A percentile compares a stretch with the other conserved stretches of the same genome.
Conservation (phyloP, 2,888 invertebrate genomes). For the Eubasilissa splendida region DNA sequence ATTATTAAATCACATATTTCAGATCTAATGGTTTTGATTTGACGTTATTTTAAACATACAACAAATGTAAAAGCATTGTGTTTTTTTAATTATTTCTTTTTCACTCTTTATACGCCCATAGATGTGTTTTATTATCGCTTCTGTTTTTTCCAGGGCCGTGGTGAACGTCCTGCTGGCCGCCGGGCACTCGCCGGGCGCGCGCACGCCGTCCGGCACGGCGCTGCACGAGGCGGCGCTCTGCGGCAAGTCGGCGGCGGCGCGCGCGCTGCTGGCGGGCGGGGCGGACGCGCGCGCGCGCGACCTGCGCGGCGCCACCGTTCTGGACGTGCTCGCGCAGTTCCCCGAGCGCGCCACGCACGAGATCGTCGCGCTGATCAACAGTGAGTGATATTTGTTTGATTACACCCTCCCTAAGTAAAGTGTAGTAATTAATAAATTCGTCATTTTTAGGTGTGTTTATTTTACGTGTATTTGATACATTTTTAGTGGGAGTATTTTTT, state of each 20-base stretch:
- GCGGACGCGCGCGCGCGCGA: conserved; percentile 88
- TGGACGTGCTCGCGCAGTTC: conserved; percentile 89
- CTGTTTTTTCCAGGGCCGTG: conserved; percentile 75
- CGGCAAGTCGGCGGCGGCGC: conserved; percentile 91
- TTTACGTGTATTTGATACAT: no score
- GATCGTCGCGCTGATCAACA: conserved; percentile 87
- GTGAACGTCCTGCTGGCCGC: conserved; percentile 87
- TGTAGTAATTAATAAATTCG: no score
- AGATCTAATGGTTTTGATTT: no score
- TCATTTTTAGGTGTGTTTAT: no score
- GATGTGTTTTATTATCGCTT: background rate
- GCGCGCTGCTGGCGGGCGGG: conserved; percentile 84
- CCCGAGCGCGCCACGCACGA: conserved; percentile 91
- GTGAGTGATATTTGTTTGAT: conserved; percentile 69
- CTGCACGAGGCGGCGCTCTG: conserved; percentile 95
- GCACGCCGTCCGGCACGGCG: conserved; percentile 90
- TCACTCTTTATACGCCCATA: background rate
- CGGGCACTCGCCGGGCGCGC: conserved; percentile 90
- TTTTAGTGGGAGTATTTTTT: no score
- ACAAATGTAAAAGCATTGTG: no score
- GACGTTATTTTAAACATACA: no score
- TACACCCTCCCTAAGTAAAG: background rate
- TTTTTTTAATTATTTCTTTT: no score
- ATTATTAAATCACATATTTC: no score
- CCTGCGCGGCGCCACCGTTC: conserved; percentile 85